Evolutionary conservation across 2,888 invertebrate species (phyloP).

Genomic region (Epicampocera succincta): DNA sequence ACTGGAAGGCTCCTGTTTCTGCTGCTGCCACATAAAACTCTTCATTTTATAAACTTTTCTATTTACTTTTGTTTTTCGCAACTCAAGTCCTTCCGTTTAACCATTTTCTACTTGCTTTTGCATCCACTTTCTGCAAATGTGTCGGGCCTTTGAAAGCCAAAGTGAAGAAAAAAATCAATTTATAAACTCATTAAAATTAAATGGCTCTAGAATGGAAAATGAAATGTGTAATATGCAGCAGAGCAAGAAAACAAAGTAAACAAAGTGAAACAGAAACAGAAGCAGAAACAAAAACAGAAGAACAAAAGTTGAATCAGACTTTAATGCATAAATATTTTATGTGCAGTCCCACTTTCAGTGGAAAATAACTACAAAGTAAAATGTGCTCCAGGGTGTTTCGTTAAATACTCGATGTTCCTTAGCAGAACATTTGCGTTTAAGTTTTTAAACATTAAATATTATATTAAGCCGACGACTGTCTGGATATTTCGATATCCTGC

Average conservation of each 20-base stretch:
- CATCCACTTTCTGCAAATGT: not conserved
- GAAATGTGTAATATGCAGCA: constrained; percentile 41
- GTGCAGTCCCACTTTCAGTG: constrained; percentile 7
- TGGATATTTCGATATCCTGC: no score
- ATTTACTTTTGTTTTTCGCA: constrained; percentile 6
- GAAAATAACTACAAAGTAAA: constrained; percentile 3
- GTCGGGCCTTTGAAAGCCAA: constrained; percentile 21
- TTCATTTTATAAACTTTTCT: constrained; percentile 27
- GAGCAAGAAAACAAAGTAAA: constrained; percentile 16
- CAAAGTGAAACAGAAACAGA: constrained; percentile 21
- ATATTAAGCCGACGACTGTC: no score
- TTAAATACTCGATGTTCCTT: no score
- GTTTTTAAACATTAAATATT: no score
- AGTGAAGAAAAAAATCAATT: constrained; percentile 74
- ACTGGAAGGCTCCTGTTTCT: constrained; percentile 13
- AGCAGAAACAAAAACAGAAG: not conserved
- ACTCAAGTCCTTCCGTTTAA: constrained; percentile 14
- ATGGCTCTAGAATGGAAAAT: constrained; percentile 70
- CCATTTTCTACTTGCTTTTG: constrained; percentile 18
- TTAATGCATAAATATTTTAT: constrained; percentile 50
- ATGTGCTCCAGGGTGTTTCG: not conserved
- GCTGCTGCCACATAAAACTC: constrained; percentile 35
- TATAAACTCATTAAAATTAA: constrained; percentile 78
- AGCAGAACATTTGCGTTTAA: no score
- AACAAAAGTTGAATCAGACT: constrained; percentile 32